phyloP scores from a whole-genome alignment of 2,113 vertebrate species.

The Trogon surrucura region DNA sequence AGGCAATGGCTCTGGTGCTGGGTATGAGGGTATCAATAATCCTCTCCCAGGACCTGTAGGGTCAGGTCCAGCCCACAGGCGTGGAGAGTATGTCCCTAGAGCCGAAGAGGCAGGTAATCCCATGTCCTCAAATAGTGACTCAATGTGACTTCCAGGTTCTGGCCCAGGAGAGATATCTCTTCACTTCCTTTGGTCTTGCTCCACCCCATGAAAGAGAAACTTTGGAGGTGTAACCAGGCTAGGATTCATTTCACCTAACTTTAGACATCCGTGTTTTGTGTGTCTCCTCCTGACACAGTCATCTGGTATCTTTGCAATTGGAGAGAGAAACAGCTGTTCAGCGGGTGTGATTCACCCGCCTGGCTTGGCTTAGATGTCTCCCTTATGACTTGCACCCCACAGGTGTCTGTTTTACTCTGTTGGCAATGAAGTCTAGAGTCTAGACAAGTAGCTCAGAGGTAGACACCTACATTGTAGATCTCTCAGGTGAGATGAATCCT shows the following conservation, averaged over 20 bases:
- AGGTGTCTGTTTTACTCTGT: neutral
- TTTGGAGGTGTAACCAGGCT: neutral
- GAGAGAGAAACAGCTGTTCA: constrained; percentile 34
- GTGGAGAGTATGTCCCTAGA: neutral
- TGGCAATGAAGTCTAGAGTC: constrained; percentile 19
- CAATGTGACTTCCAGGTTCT: neutral
- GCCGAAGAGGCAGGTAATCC: neutral
- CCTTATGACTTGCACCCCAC: neutral
- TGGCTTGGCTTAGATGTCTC: constrained; percentile 4
- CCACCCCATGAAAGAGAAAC: neutral
- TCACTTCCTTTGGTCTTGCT: neutral
- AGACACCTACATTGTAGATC: neutral
- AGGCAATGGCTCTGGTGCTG: neutral
- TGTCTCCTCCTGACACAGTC: constrained; percentile 1
- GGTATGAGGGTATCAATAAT: neutral
- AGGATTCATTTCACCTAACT: neutral
- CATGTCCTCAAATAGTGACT: neutral
- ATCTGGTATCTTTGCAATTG: neutral
- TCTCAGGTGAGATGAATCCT: neutral
- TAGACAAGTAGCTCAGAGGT: constrained; percentile 49
- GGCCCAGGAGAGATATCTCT: neutral
- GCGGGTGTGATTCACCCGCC: constrained; percentile 29
- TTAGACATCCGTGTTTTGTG: neutral
- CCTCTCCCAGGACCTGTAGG: neutral
- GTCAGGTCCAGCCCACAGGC: neutral